Conservation (phyloP, 2,797 vertebrate genomes). For the Galago senegalensis region DNA sequence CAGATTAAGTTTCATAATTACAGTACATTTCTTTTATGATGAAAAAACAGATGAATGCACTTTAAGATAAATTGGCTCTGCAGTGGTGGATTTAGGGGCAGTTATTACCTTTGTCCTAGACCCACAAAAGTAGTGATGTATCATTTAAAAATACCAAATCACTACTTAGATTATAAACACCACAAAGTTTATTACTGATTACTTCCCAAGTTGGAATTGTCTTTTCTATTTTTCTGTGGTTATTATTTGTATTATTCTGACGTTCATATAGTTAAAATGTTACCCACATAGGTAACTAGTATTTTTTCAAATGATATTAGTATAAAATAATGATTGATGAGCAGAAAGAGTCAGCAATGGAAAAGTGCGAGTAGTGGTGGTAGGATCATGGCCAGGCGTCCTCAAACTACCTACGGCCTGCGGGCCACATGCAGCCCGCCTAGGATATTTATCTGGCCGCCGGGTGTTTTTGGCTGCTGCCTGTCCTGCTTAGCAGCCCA, state of each 20-base stretch:
- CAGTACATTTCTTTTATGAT: background rate
- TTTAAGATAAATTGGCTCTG: slow-evolving; percentile 9
- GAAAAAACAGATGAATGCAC: background rate
- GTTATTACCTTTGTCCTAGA: background rate
- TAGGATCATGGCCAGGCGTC: background rate
- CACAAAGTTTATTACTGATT: background rate
- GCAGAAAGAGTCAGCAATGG: background rate
- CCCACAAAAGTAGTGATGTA: background rate
- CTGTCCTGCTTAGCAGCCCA: no score
- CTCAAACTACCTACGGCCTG: no score
- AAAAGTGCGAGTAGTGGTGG: background rate
- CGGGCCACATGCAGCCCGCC: no score
- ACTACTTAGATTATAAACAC: background rate
- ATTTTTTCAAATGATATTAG: background rate
- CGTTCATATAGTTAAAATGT: background rate
- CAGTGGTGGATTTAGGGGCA: background rate
- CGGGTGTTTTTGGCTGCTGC: no score
- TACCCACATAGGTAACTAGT: background rate
- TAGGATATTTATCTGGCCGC: no score
- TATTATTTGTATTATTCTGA: background rate
- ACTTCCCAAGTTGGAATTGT: background rate
- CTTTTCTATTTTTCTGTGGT: background rate
- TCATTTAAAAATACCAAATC: slow-evolving; percentile 3
- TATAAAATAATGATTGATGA: background rate
- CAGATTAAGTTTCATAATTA: slow-evolving; percentile 11